Evolutionary conservation across 1,140 invertebrate species (phyloP), one percentile per base, ranked within the genome.

Genomic region (Amyelois transitella): DNA sequence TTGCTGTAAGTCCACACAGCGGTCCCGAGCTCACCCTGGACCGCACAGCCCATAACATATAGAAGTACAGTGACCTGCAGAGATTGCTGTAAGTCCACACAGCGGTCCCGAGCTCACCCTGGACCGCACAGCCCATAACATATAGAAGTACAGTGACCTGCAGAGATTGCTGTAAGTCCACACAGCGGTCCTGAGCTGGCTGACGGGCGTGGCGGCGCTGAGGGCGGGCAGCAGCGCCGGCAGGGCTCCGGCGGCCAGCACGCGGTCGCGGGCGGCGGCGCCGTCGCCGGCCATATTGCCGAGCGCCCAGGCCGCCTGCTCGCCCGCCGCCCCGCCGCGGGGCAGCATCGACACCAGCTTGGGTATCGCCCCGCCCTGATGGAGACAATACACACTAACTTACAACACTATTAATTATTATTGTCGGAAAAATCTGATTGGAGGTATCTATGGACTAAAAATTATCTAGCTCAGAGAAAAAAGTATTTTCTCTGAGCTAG

Each of bases 231-330:
- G 70, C n/a, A 97, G 82, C 24, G 91, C 90, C 18, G 91, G 87
- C 62, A 96, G 86, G 28, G 92, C 91, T 18, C 91, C 91, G 44
- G 90, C 72, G 0, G 76, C 66, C 7, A 96, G 90, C 48, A 97
- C 95, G 44, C 93, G 88, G 88, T 98, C 96, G 32, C 96, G 89
- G 2, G 93, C 90, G 18, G 76, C 68, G 0, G 95, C 90, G 1
- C 96, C 95, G 86, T 97, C 94, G 69, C 97, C 98, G 61, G 98
- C 98, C 75, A 99, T 98, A 86, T 99, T 99, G 64, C 98, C 98
- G 18, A 99, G 88, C 4, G 98, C 98, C 98, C 98, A 99, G 0
- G 99, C 97, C 43, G 97, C 94, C 88, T 99, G 98, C 81, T 99
- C 98, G 18, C 95, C 94, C 2, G 99, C 94, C 58, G 94, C 91